Base-by-base conservation (phyloP, 2,888 invertebrate genomes). In the Thymelicus lineola region DNA sequence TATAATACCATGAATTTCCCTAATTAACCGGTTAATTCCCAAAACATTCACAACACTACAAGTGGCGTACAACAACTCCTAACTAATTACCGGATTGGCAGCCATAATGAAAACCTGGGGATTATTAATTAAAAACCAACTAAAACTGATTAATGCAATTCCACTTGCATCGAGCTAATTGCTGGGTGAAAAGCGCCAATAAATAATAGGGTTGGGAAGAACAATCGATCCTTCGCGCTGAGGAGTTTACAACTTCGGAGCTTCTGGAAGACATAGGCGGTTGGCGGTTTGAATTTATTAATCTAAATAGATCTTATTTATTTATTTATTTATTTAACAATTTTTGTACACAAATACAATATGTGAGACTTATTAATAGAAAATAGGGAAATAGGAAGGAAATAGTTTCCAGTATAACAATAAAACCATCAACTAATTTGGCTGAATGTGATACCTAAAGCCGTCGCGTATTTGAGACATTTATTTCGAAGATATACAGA, bases 151-250 rank as follows among this genome's bases (percentile, higher is more conserved):
- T 58, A 58, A 58, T 58, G 36, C 58, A 58, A 38, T 58, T 57
- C 50, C 73, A 64, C 66, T 72, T 55, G 20, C 12, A 14, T 60
- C 61, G 59, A 64, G 36, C 50, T 46, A 63, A 38, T 48, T 71
- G 12, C 60, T 38, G 6, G 28, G n/a, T 62, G 62, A 50, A 62
- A 62, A 17, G 58, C 35, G 6, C 48, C 48, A 17, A 48, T 62
- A 62, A 62, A 62, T 62, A 62, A 62, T 62, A 55, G 55, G 17
- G 7, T 55, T 7, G 55, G 55, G 53, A 55, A 35, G 28, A 55
- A 55, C 55, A 35, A 55, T 55, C 5, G 55, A 2, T 28, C 55
- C 55, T 35, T 55, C 1, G 28, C 14, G 6, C 55, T 35, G 55
- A 55, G 28, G 55, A 55, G 55, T 55, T 55, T 55, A 55, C 28